These are phyloP conservation scores for Oscheius onirici DNA, from an alignment of 2,888 invertebrate genomes.

Conservation along the genomic window DNA sequence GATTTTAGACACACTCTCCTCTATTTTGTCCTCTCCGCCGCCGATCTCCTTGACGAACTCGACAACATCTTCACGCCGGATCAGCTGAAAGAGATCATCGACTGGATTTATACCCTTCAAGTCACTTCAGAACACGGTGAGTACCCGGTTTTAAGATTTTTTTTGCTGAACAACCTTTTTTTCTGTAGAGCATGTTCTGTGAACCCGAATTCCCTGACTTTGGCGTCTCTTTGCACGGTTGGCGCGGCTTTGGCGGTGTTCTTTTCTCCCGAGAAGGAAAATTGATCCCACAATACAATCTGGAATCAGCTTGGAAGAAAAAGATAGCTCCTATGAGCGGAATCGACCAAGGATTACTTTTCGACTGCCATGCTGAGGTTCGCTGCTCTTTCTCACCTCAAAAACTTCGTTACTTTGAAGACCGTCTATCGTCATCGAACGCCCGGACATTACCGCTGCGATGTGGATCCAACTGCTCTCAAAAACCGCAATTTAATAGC, in stretches of 20 bases:
- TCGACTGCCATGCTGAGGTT: neutral
- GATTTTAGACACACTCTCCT: slow-evolving; percentile 61
- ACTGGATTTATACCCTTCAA: slow-evolving; percentile 91
- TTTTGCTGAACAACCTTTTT: neutral
- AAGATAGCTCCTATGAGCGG: slow-evolving; percentile 3
- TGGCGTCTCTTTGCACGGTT: slow-evolving; percentile 38
- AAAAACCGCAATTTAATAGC: slow-evolving; percentile 44
- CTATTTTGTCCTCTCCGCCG: slow-evolving; percentile 90
- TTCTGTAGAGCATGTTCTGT: slow-evolving; percentile 10
- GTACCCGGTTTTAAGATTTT: neutral
- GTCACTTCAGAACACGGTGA: slow-evolving; percentile 11
- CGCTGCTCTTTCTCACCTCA: neutral
- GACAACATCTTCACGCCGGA: slow-evolving; percentile 77
- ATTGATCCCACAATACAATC: slow-evolving; percentile 48
- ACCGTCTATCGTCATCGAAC: slow-evolving; percentile 26
- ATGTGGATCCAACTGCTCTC: slow-evolving; percentile 20
- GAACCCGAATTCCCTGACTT: slow-evolving; percentile 40
- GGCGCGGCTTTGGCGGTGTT: slow-evolving; percentile 46
- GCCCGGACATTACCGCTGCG: slow-evolving; percentile 38
- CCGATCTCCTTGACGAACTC: slow-evolving; percentile 86
- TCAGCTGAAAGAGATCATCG: slow-evolving; percentile 79
- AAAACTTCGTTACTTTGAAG: neutral
- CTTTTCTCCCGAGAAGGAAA: slow-evolving; percentile 23
- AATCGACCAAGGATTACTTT: slow-evolving; percentile 9
- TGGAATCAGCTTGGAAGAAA: slow-evolving; percentile 40